These are phyloP conservation scores for Chloroceryle amazona DNA, from an alignment of 2,797 vertebrate genomes.

Conservation along the genomic window DNA sequence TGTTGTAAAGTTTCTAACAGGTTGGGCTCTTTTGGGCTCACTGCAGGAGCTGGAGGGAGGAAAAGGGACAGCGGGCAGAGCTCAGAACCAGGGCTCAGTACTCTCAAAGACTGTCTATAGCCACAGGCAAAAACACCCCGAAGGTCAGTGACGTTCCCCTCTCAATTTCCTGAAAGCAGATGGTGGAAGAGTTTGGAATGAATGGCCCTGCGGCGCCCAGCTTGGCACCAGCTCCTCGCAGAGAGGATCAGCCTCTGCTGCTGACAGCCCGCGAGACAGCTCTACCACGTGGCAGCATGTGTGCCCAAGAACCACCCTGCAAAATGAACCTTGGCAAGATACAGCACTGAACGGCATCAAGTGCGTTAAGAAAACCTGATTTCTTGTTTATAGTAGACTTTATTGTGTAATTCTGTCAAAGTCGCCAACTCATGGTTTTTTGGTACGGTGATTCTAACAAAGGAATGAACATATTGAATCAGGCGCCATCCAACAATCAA, in stretches of 20 bases:
- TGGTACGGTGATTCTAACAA: neutral
- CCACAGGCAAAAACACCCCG: conserved; percentile 40
- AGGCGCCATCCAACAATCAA: neutral
- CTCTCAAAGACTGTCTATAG: neutral
- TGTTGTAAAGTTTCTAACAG: neutral
- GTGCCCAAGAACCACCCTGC: neutral
- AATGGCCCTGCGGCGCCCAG: neutral
- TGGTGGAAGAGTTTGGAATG: conserved; percentile 47
- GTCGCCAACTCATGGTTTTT: neutral
- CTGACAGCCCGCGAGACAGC: conserved; percentile 1
- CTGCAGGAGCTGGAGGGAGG: neutral
- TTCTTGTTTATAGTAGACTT: neutral
- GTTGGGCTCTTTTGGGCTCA: neutral
- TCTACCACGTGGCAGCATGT: rapidly evolving
- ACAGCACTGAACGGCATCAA: neutral
- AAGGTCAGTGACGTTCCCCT: conserved; percentile 14
- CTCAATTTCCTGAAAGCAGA: conserved; percentile 60
- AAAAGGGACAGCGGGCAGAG: neutral
- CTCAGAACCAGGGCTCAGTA: neutral
- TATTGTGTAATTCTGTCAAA: neutral
- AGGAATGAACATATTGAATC: neutral
- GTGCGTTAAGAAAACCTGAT: neutral
- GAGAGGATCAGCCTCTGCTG: neutral
- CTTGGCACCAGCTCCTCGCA: conserved; percentile 25
- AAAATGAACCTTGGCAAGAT: neutral